Conservation (phyloP, 2,797 vertebrate species). For the Macropodus opercularis region DNA sequence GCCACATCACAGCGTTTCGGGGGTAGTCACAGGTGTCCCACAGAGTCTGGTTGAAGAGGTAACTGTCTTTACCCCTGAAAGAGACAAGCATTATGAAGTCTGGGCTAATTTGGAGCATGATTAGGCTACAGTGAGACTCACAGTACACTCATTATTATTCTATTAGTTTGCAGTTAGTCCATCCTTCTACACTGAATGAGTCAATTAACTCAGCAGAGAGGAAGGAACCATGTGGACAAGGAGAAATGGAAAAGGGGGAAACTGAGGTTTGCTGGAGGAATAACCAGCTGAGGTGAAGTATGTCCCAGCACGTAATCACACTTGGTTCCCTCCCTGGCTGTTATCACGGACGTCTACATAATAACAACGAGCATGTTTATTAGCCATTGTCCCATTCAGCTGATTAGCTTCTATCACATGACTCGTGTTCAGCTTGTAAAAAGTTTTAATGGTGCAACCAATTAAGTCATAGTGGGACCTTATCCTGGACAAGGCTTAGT, state of each 20-base stretch:
- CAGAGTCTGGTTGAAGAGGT: conserved; percentile 68
- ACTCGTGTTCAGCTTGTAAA: conserved; percentile 14
- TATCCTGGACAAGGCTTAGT: background rate
- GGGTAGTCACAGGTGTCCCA: conserved; percentile 81
- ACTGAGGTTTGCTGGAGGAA: conserved; percentile 32
- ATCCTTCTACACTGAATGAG: no score
- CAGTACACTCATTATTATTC: no score
- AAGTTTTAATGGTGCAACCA: background rate
- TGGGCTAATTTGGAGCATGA: no score
- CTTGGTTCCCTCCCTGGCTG: conserved; percentile 16
- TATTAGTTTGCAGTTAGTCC: no score
- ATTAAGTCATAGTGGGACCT: background rate
- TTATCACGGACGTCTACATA: background rate
- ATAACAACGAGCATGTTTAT: conserved; percentile 31
- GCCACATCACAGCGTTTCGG: conserved; percentile 85
- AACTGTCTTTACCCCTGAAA: conserved; percentile 62
- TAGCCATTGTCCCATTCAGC: background rate
- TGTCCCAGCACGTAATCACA: conserved; percentile 26
- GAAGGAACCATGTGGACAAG: background rate
- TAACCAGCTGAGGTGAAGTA: conserved; percentile 7
- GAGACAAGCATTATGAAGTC: conserved; percentile 1
- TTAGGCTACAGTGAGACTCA: no score
- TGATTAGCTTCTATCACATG: background rate
- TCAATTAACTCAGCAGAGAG: no score
- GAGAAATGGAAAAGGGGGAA: conserved; percentile 36